These are phyloP conservation scores for Petrocephalus schoutedeni DNA, from an alignment of 2,797 vertebrate genomes.

Conservation along the genomic window DNA sequence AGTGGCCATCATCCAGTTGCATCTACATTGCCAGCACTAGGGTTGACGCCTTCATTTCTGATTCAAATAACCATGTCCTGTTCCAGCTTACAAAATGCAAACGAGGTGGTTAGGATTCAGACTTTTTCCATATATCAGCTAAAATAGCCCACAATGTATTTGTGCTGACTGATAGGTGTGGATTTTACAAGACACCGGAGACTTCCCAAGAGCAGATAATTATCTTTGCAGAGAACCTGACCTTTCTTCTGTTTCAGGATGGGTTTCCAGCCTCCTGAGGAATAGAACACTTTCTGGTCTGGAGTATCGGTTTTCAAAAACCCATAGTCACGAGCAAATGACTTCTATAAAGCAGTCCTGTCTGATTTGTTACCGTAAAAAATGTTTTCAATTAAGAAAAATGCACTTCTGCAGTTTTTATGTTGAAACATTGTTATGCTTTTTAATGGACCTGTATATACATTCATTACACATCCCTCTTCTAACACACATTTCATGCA, in stretches of 20 bases:
- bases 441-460: neutral
- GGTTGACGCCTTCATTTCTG: neutral
- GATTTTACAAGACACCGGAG: conserved; percentile 40
- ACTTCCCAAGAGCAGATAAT: conserved; percentile 37
- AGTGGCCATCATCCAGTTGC: neutral
- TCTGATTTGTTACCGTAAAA: neutral
- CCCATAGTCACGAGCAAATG: conserved; percentile 21
- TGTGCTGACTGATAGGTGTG: conserved; percentile 29
- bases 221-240: conserved; percentile 43
- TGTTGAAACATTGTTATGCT: neutral
- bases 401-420: neutral
- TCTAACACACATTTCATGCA: neutral
- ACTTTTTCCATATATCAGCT: conserved; percentile 33
- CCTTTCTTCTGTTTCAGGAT: conserved; percentile 38
- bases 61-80: neutral
- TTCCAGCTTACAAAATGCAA: neutral
- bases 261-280: conserved; percentile 37
- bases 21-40: neutral
- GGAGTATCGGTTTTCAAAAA: conserved; percentile 32
- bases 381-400: neutral
- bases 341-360: neutral
- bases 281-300: conserved; percentile 30
- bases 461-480: neutral
- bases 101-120: neutral
- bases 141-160: conserved; percentile 36